Evolutionary conservation across 2,888 invertebrate species (phyloP), one percentile per base, ranked within the genome.

Genomic region (Apeira syringaria): DNA sequence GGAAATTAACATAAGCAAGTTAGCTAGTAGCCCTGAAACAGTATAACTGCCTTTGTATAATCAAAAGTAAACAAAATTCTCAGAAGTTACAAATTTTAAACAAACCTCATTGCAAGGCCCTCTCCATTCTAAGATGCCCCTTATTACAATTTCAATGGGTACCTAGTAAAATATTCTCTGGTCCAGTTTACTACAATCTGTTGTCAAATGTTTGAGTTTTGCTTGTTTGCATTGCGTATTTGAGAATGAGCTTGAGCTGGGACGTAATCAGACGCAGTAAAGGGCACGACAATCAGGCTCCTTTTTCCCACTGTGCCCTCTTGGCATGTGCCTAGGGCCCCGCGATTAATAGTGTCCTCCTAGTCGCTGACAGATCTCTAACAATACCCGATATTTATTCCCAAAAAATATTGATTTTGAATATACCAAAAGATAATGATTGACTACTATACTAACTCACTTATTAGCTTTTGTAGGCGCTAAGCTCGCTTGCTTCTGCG

Each of bases 191-290:
- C 24, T n/a, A 11, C 29, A 38, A 29, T 37, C 37, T 15, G 29
- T 29, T 38, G 37, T 34, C 33, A 33, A 43, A 43, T 44, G 44
- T 44, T 44, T 44, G 38, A 38, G 33, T 44, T 38, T 18, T 12
- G 35, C 8, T 17, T 44, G 29, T 44, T 44, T 37, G 29, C 33
- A 33, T 22, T 31, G 2, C 24, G 11, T 44, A 33, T 44, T 33
- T 44, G 38, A 43, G 31, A 13, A 9, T 22, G 8, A 2, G 24
- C 15, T 7, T 7, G 17, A 4, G 1, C n/a, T 1, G 15, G 26
- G 15, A 27, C 15, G 32, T 8, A 37, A 3, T 22, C 1, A 8
- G 28, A 18, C 1, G n/a, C n/a, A n/a, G n/a, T n/a, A n/a, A n/a
- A n/a, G n/a, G n/a, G n/a, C n/a, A n/a, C n/a, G n/a, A n/a, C n/a